phyloP scores from a whole-genome alignment of 2,797 vertebrate genomes.

The Alcedo quadribrachys region DNA sequence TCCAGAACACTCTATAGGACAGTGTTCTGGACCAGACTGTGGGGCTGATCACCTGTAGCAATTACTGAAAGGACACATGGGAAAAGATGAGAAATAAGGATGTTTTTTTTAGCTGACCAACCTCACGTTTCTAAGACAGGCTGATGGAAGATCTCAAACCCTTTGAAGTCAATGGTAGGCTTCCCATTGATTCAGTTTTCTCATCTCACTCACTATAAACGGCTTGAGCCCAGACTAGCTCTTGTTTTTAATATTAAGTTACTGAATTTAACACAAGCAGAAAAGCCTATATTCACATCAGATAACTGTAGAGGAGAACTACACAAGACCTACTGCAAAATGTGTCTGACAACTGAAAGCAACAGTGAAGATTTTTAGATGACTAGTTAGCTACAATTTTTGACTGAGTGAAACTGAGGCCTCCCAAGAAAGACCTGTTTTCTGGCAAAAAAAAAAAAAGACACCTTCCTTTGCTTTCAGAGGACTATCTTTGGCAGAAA shows the following conservation, averaged over 20 bases:
- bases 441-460: background rate
- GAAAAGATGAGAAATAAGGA: fast-evolving
- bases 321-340: background rate
- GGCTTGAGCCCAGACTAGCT: background rate
- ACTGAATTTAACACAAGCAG: background rate
- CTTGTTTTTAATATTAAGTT: background rate
- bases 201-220: background rate
- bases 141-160: background rate
- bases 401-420: background rate
- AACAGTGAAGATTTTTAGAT: background rate
- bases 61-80: background rate
- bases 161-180: background rate
- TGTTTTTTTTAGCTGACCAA: background rate
- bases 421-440: background rate
- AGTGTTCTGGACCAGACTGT: background rate
- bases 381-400: background rate
- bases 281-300: background rate
- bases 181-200: background rate
- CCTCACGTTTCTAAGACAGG: background rate
- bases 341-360: background rate
- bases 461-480: background rate
- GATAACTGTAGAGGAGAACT: background rate
- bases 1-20: background rate
- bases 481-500: background rate
- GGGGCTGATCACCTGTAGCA: background rate